Evolutionary conservation across 2,888 invertebrate species (phyloP).

Genomic region (Limnephilus auricula): DNA sequence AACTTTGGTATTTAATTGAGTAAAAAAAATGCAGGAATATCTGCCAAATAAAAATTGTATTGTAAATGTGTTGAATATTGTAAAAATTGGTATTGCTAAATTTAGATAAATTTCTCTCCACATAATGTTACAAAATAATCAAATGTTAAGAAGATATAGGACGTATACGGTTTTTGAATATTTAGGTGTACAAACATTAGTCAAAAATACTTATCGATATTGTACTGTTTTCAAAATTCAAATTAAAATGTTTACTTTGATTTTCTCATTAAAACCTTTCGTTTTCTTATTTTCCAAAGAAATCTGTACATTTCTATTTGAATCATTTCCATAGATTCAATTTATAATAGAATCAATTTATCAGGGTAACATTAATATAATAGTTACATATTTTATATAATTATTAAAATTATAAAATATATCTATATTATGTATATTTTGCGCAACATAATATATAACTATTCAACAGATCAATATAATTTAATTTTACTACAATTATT

Average conservation of each 20-base stretch:
- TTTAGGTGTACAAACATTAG: constrained; percentile 66
- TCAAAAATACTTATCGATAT: constrained; percentile 52
- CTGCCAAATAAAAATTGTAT: constrained; percentile 52
- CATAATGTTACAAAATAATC: constrained; percentile 57
- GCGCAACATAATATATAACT: constrained; percentile 30
- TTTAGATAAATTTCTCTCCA: constrained; percentile 61
- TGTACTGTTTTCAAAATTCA: constrained; percentile 28
- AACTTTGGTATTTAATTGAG: constrained; percentile 50
- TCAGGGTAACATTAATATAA: constrained; percentile 62
- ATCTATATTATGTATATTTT: constrained; percentile 43
- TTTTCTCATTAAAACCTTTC: constrained; percentile 16
- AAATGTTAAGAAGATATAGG: constrained; percentile 60
- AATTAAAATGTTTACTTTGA: constrained; percentile 27
- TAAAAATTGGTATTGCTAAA: constrained; percentile 64
- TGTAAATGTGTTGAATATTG: constrained; percentile 64
- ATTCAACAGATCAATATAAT: not conserved
- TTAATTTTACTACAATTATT: not conserved
- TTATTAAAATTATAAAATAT: constrained; percentile 43
- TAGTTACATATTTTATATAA: constrained; percentile 60
- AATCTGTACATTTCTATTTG: constrained; percentile 43
- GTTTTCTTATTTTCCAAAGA: not conserved
- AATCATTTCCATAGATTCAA: constrained; percentile 41
- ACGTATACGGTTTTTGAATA: constrained; percentile 66
- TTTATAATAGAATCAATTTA: constrained; percentile 60
- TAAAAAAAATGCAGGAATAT: constrained; percentile 37